phyloP scores from a whole-genome alignment of 2,113 vertebrate species.

The Perccottus glenii region DNA sequence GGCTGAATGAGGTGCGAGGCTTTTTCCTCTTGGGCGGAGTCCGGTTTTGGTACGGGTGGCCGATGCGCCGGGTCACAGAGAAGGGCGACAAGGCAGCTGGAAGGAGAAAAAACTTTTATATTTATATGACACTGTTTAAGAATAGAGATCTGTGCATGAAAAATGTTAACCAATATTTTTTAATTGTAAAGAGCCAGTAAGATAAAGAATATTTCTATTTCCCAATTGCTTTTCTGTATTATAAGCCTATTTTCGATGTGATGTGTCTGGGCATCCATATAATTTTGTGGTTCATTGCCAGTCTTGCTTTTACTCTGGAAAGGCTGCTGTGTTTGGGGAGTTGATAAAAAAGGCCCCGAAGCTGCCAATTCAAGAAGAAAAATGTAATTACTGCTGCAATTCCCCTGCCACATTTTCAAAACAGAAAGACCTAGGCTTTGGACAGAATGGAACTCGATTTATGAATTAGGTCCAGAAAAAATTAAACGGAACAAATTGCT shows the following conservation, averaged over 20 bases:
- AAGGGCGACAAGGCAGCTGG: conserved; percentile 92
- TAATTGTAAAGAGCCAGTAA: not conserved
- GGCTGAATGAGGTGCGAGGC: conserved; percentile 94
- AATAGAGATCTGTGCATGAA: not conserved
- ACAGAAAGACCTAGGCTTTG: not conserved
- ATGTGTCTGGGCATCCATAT: not conserved
- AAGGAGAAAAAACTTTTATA: not conserved
- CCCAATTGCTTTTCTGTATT: not conserved
- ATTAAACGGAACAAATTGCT: not conserved
- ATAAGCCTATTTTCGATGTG: too few relatives aligned
- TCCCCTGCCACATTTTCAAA: conserved; percentile 32
- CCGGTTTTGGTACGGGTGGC: conserved; percentile 98
- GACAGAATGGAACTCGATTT: too few relatives aligned
- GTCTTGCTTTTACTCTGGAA: conserved; percentile 20
- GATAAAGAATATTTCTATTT: conserved; percentile 39
- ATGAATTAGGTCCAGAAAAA: not conserved
- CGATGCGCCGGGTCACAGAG: conserved; percentile 89
- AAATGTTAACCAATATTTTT: too few relatives aligned
- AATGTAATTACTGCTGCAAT: conserved; percentile 42
- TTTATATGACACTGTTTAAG: not conserved
- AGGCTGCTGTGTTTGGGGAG: conserved; percentile 26
- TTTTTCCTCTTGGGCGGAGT: conserved; percentile 98
- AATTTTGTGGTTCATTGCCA: not conserved
- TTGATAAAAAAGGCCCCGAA: conserved; percentile 30
- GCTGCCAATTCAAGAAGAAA: conserved; percentile 37